Base-by-base conservation (phyloP, 2,888 invertebrate species). In the Chaetogeoica ovagalla region DNA sequence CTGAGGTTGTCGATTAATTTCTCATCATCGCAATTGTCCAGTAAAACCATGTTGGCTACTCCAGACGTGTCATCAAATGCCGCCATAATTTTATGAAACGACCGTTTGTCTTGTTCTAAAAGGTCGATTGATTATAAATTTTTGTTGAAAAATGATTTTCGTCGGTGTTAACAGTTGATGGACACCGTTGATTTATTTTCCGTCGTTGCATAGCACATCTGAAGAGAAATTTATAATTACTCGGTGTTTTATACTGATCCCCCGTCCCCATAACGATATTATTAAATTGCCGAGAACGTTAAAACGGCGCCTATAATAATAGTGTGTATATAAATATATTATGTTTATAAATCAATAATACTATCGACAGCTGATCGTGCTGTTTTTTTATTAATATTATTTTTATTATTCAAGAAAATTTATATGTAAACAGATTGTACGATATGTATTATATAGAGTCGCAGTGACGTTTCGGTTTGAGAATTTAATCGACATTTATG, bases 1-100 rank as follows among this genome's bases (percentile, higher is more conserved):
- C 89, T 88, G 82, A 97, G 88, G 88, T 97, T 97, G 84, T 94
- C 94, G 76, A 95, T 91, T 86, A 97, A 96, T 65, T 93, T 95
- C 2, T 89, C 88, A 84, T 94, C 93, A 85, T 91, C 89, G 87
- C 90, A 95, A 87, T 96, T 91, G 86, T 96, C 96, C 70, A 97
- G 90, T 76, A 97, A 90, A 81, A 97, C 94, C 86, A 95, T 95
- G 88, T 97, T 96, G 86, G 95, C 94, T 43, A 97, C 94, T 75
- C 97, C 97, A 59, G 94, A 1, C 48, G 82, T 82, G 13, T 81
- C 74, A 21, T 68, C 65, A 11, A 30, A 39, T 37, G 62, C 65
- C 37, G 81, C 60, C 75, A 76, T 73, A 13, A 21, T 19, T 7
- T 48, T 8, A 48, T 48, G 9, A 7, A 48, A 11, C 11, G 9